These are phyloP conservation scores for Gortyna flavago DNA, from an alignment of 2,888 invertebrate species.

Conservation along the genomic window DNA sequence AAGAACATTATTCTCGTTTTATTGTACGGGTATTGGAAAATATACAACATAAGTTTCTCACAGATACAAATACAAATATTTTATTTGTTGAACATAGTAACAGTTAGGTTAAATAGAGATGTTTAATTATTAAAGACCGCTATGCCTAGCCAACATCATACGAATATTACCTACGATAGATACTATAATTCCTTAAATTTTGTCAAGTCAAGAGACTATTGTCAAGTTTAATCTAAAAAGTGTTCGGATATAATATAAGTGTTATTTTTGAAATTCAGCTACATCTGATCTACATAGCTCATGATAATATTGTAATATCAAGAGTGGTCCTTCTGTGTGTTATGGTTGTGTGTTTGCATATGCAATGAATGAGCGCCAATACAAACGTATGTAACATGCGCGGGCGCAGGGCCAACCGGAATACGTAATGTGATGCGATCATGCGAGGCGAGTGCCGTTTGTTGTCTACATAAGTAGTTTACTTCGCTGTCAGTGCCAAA, in stretches of 20 bases:
- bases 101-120: no score
- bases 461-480: slow-evolving; percentile 40
- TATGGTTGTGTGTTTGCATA: slow-evolving; percentile 2
- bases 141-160: no score
- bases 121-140: no score
- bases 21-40: neutral
- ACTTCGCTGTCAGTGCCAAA: slow-evolving; percentile 39
- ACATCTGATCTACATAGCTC: neutral
- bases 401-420: slow-evolving; percentile 60
- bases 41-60: neutral
- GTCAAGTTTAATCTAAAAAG: neutral
- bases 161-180: no score
- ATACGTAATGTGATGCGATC: slow-evolving; percentile 63
- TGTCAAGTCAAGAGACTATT: neutral
- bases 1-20: neutral
- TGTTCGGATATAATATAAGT: neutral
- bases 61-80: no score
- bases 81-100: no score
- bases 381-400: slow-evolving; percentile 50
- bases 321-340: slow-evolving; percentile 33
- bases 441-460: slow-evolving; percentile 65
- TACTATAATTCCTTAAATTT: no score
- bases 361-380: slow-evolving; percentile 65
- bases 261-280: neutral
- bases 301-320: neutral